Percentiles rank a stretch among this genome's conserved stretches.
Evolutionary conservation across 2,888 invertebrate genomes (phyloP).

Genomic region (Chouioia cunea): DNA sequence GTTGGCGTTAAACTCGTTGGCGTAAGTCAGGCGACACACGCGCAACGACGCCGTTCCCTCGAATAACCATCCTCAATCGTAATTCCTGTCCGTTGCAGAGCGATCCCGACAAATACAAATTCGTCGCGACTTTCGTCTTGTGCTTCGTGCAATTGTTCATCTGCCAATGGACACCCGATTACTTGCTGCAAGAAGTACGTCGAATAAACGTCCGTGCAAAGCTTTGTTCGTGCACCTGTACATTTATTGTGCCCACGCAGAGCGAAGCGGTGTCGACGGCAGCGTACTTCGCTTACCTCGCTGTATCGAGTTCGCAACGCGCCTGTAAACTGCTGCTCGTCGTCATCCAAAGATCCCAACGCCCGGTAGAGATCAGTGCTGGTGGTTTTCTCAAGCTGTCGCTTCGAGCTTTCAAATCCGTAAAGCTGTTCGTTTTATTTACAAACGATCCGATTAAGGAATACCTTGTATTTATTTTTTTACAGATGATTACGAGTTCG

Average conservation of each 20-base stretch:
- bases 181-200: constrained; percentile 2
- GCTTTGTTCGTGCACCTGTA: no score
- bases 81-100: neutral
- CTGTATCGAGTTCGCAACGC: neutral
- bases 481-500: constrained; percentile 30
- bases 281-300: no score
- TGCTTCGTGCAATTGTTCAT: constrained; percentile 6
- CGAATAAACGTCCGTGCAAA: no score
- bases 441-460: neutral
- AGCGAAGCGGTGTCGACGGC: no score
- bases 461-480: neutral
- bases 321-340: constrained; percentile 18
- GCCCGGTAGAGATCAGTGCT: constrained; percentile 31
- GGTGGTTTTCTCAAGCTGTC: constrained; percentile 27
- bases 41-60: neutral
- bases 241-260: no score
- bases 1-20: constrained; percentile 7
- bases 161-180: constrained; percentile 16
- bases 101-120: constrained; percentile 8
- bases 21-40: neutral
- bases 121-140: neutral
- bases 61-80: neutral
- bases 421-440: constrained; percentile 3
- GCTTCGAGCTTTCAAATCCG: constrained; percentile 20
- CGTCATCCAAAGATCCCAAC: constrained; percentile 23